phyloP scores from a whole-genome alignment of 2,797 vertebrate species.

The Enteromius afrohamiltoni region DNA sequence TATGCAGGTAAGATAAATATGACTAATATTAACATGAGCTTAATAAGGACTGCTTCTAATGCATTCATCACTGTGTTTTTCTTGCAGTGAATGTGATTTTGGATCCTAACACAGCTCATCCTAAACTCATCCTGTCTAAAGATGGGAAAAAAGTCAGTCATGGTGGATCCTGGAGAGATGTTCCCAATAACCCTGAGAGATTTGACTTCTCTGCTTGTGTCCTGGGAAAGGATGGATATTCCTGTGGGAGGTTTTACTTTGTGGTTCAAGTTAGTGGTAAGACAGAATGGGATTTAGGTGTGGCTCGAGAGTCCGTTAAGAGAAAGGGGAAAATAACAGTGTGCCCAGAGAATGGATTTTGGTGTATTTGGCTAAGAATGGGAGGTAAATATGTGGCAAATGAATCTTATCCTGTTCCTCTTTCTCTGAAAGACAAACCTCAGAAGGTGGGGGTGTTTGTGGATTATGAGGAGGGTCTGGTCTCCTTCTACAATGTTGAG shows the following conservation, averaged over 20 bases:
- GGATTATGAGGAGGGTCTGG: conserved; percentile 34
- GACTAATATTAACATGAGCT: too few species aligned
- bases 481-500: conserved; percentile 27
- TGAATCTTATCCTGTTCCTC: neutral
- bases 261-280: conserved; percentile 56
- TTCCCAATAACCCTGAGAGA: conserved; percentile 46
- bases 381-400: conserved; percentile 60
- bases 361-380: conserved; percentile 62
- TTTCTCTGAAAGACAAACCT: conserved; percentile 29
- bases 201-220: conserved; percentile 43
- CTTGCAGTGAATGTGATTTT: conserved; percentile 33
- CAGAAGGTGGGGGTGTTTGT: conserved; percentile 46
- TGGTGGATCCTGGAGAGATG: conserved; percentile 17
- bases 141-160: conserved; percentile 29
- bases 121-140: conserved; percentile 35
- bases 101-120: conserved; percentile 28
- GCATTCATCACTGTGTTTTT: neutral
- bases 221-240: conserved; percentile 40
- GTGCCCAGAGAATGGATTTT: conserved; percentile 57
- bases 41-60: neutral
- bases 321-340: conserved; percentile 52
- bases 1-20: neutral
- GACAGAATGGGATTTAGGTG: conserved; percentile 62
- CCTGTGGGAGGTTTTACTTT: conserved; percentile 36
- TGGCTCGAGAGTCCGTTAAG: conserved; percentile 58